Evolutionary conservation across 1,140 invertebrate genomes (phyloP).

Genomic region (Ruditapes philippinarum): DNA sequence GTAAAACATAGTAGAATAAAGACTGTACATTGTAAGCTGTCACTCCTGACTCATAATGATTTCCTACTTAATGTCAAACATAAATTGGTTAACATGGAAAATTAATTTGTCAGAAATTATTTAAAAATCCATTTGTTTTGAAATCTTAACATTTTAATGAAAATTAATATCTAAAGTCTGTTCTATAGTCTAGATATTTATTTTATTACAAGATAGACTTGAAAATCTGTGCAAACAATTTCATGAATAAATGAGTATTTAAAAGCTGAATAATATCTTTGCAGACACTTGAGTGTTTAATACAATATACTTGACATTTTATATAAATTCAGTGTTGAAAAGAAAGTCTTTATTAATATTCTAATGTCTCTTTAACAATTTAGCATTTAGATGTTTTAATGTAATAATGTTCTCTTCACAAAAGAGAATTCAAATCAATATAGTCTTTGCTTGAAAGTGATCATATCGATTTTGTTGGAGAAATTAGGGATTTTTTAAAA

Average conservation of each 20-base stretch:
- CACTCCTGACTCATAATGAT: no score
- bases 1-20: no score
- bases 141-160: no score
- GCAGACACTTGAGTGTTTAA: conserved; percentile 1
- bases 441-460: background rate
- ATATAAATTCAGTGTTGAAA: conserved; percentile 19
- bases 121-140: no score
- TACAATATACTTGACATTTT: background rate
- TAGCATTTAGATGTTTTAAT: background rate
- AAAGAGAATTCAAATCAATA: no score
- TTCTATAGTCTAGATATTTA: background rate
- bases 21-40: no score
- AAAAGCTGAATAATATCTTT: background rate
- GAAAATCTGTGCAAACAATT: conserved; percentile 16
- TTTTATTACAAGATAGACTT: background rate
- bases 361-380: background rate
- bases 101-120: no score
- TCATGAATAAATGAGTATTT: conserved; percentile 2
- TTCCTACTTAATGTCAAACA: no score
- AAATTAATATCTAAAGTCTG: background rate
- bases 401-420: background rate
- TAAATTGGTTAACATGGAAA: no score
- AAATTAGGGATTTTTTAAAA: no score
- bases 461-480: background rate
- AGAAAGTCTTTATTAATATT: conserved; percentile 18